Conservation (phyloP, 2,797 vertebrate species). For the Thripadectes ignobilis region DNA sequence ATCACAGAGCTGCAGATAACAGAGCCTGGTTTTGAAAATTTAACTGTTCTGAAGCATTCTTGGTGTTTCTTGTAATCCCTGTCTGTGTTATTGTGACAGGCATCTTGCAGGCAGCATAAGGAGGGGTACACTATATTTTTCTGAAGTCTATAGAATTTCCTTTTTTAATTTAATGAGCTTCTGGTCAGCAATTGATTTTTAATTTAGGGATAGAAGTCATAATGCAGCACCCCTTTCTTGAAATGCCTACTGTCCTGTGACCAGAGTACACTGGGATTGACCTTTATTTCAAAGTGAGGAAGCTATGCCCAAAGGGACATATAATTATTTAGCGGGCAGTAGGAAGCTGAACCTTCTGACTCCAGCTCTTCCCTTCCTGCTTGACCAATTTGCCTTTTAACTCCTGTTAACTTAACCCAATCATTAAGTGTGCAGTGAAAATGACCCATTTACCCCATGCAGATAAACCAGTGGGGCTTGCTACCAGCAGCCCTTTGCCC, state of each 20-base stretch:
- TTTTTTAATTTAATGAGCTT: background rate
- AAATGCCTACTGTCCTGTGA: background rate
- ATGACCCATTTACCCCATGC: background rate
- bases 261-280: background rate
- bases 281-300: background rate
- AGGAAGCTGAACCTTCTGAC: background rate
- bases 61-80: background rate
- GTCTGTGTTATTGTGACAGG: rapidly evolving
- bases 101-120: background rate
- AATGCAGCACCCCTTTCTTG: background rate
- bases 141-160: background rate
- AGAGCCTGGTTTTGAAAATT: background rate
- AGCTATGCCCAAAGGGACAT: background rate
- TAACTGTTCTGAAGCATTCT: background rate
- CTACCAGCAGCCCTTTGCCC: background rate
- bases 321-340: background rate
- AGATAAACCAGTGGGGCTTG: background rate
- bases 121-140: background rate
- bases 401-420: background rate
- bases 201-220: background rate
- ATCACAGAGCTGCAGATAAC: background rate
- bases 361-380: background rate
- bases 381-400: background rate
- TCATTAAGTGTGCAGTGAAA: background rate
- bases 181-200: background rate